Evolutionary conservation across 2,797 vertebrate species (phyloP), one percentile per base, ranked within the genome.

Genomic region (Okamejei kenojei): DNA sequence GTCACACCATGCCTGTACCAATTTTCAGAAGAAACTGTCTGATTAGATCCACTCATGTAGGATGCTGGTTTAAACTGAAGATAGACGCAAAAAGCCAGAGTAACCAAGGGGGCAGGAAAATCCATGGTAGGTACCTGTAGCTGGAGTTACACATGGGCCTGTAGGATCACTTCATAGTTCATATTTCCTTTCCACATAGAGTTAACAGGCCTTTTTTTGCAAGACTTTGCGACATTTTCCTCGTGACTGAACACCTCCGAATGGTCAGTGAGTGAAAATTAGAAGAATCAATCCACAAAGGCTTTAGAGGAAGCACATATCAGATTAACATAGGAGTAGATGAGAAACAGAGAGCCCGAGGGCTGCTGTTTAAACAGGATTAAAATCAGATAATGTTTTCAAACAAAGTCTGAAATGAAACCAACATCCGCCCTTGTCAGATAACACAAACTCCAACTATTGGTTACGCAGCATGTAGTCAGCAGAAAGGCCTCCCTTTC

Each of bases 351-450:
- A 73, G 32, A 91, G 88, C 88, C 35, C 1, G 88, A 73, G 90
- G 68, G 13, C 38, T 54, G 23, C 2, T 19, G 21, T 45, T 76
- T 73, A 45, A 91, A 73, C 23, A 45, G n/a, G 35, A 76, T 92
- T 92, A 74, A 58, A 76, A 76, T 92, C 71, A 92, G 90, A 92
- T 92, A 92, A 63, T 26, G 3, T 74, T 76, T 92, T 58, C 90
- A 92, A 92, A 86, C 63, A 26, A 58, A 86, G 3, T 76, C 38
- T 9, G 58, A 63, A 88, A 32, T 88, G n/a, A 35, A 90, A 90
- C 65, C 19, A 90, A 61, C 35, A 65, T 26, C 19, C 38, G 86
- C 26, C 71, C 71, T 92, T 38, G 29, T 92, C 71, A 58, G 90
- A 91, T 71, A 71, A 90, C 23, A 65, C 88, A 71, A 71, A 38